phyloP scores from a whole-genome alignment of 2,113 vertebrate genomes.

The Polypterus senegalus region DNA sequence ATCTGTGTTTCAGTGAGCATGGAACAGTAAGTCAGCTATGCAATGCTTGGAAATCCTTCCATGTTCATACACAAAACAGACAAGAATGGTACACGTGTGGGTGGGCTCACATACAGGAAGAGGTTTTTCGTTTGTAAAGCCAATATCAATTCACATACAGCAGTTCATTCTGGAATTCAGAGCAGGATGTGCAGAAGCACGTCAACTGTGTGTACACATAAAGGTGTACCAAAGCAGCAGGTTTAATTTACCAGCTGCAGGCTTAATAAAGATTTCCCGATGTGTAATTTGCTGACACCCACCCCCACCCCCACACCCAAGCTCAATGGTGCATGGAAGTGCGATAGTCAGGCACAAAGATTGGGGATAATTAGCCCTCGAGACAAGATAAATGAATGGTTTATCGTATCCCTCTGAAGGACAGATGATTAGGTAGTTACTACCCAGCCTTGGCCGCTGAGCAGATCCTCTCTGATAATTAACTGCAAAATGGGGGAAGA shows the following conservation, averaged over 20 bases:
- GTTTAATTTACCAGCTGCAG: constrained; percentile 37
- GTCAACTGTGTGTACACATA: constrained; percentile 34
- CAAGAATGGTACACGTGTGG: too few relatives aligned
- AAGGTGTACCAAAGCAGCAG: constrained; percentile 43
- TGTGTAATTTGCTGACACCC: constrained; percentile 70
- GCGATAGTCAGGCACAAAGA: constrained; percentile 66
- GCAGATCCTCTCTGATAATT: constrained; percentile 89
- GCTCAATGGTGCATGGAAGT: constrained; percentile 70
- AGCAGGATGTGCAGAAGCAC: constrained; percentile 11
- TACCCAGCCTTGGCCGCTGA: constrained; percentile 73
- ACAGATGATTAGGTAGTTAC: constrained; percentile 66
- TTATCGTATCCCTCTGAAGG: constrained; percentile 76
- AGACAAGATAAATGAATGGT: constrained; percentile 97
- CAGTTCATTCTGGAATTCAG: too few relatives aligned
- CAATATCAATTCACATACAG: too few relatives aligned
- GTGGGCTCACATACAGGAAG: too few relatives aligned
- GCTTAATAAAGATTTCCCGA: constrained; percentile 60
- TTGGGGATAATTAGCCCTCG: constrained; percentile 74
- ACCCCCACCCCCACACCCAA: constrained; percentile 28
- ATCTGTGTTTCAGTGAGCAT: too few relatives aligned
- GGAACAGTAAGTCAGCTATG: too few relatives aligned
- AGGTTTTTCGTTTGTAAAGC: too few relatives aligned
- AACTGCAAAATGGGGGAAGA: constrained; percentile 56
- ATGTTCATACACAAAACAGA: too few relatives aligned
- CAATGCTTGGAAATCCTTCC: too few relatives aligned